Evolutionary conservation across 2,113 vertebrate species (phyloP).

Genomic region (Aleadryas rufinucha): DNA sequence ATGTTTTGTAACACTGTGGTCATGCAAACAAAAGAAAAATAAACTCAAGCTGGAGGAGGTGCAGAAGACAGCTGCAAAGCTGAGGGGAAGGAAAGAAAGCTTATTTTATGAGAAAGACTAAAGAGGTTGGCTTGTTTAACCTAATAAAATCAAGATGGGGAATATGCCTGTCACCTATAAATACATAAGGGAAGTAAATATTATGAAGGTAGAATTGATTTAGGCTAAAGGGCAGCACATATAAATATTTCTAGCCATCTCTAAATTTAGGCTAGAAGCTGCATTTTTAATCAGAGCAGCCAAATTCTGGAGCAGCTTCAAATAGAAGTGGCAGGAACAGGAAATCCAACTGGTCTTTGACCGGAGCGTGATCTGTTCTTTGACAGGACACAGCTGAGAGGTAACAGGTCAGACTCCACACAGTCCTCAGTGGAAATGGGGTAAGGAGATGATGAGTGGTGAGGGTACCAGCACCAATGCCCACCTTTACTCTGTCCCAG

Average conservation of each 20-base stretch:
- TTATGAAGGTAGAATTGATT: conserved; percentile 42
- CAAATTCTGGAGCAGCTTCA: not conserved
- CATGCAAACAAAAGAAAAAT: conserved; percentile 24
- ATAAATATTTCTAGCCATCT: conserved; percentile 41
- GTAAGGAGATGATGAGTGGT: not conserved
- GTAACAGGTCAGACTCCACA: not conserved
- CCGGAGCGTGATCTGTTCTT: not conserved
- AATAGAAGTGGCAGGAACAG: not conserved
- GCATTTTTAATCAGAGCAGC: conserved; percentile 19
- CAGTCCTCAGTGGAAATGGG: fast-evolving
- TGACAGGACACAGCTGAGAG: not conserved
- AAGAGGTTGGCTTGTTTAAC: conserved; percentile 34
- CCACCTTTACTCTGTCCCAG: not conserved
- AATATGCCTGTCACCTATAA: conserved; percentile 45
- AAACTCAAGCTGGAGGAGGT: not conserved
- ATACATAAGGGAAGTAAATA: conserved; percentile 58
- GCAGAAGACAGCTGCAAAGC: conserved; percentile 6
- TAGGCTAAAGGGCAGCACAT: conserved; percentile 53
- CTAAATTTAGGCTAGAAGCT: conserved; percentile 45
- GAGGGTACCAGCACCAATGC: not conserved
- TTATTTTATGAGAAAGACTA: conserved; percentile 33
- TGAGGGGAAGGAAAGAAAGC: not conserved
- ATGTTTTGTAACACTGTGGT: not conserved
- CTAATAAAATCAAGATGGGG: conserved; percentile 31
- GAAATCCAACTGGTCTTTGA: conserved; percentile 9